These are phyloP conservation scores for Tauraco hartlaubi DNA, from an alignment of 2,797 vertebrate species.

Conservation along the genomic window DNA sequence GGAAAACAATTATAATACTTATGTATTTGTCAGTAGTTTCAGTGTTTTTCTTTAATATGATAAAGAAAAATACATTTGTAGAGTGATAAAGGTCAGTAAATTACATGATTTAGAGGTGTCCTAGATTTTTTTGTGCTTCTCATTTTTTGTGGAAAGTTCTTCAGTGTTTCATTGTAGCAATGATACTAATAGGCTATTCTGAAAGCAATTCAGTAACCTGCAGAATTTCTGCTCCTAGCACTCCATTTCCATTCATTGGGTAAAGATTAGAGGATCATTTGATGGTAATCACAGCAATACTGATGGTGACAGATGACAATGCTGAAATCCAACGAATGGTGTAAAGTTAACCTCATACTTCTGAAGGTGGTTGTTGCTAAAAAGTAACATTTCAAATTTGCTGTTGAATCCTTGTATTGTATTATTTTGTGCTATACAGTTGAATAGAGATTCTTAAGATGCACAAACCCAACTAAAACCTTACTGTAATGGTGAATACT, in stretches of 20 bases:
- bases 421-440: not conserved
- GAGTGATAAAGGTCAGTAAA: not conserved
- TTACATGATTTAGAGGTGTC: not conserved
- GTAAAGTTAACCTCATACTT: not conserved
- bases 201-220: not conserved
- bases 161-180: not conserved
- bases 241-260: not conserved
- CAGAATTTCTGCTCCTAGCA: not conserved
- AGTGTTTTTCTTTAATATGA: not conserved
- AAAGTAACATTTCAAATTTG: constrained; percentile 38
- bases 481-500: not conserved
- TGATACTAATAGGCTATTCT: not conserved
- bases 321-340: not conserved
- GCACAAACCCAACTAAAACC: not conserved
- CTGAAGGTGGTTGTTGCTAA: constrained; percentile 3
- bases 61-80: not conserved
- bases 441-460: not conserved
- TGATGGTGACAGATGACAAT: not conserved
- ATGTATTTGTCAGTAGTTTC: not conserved
- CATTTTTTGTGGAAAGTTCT: not conserved
- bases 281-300: not conserved
- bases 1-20: not conserved
- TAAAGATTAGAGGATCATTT: not conserved
- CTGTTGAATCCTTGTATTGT: not conserved
- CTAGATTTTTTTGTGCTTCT: not conserved